These are phyloP conservation scores for Phylloscopus whistleri DNA, from an alignment of 2,113 vertebrate species.

Conservation along the genomic window DNA sequence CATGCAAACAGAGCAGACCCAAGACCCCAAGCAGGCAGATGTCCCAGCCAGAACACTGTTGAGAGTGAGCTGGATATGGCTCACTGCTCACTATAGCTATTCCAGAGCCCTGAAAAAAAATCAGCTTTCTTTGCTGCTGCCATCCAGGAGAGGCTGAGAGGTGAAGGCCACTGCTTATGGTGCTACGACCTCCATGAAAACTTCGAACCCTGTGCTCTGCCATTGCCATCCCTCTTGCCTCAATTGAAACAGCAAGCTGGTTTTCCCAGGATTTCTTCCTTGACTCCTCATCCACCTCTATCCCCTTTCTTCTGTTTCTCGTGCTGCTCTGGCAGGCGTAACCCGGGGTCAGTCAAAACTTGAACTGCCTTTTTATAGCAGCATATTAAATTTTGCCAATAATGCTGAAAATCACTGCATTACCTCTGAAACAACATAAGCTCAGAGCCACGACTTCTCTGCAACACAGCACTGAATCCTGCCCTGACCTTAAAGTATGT, in stretches of 20 bases:
- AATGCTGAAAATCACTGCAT: neutral
- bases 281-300: neutral
- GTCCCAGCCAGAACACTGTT: neutral
- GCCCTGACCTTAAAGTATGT: neutral
- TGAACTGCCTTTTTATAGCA: neutral
- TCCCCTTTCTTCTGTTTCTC: neutral
- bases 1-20: neutral
- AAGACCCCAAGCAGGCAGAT: neutral
- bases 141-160: neutral
- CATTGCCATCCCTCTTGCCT: neutral
- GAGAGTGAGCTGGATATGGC: neutral
- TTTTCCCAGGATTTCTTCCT: neutral
- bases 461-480: neutral
- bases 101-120: neutral
- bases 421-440: neutral
- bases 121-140: neutral
- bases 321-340: neutral
- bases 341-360: neutral
- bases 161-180: neutral
- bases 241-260: neutral
- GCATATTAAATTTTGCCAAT: neutral
- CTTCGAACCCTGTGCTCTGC: neutral
- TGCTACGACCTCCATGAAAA: accelerated
- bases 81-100: neutral
- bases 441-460: neutral